A percentile compares a stretch with the other conserved stretches of the same genome.
These are phyloP conservation scores for Oedothorax gibbosus DNA, from an alignment of 1,140 invertebrate genomes.

Conservation along the genomic window DNA sequence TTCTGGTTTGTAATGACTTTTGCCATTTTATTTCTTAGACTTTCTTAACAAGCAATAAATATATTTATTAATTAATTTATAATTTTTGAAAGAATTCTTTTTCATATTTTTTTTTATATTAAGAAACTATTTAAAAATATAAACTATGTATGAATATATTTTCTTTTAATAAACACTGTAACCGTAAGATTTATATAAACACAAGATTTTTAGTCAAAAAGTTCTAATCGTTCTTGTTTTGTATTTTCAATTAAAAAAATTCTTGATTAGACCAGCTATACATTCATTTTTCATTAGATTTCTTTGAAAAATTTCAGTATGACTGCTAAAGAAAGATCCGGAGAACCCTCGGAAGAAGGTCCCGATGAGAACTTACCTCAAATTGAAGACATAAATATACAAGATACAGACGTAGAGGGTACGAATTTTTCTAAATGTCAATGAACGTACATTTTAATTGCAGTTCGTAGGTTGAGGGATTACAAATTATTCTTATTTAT, in stretches of 20 bases:
- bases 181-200: not conserved
- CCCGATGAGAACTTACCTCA: not conserved
- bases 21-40: too few species aligned
- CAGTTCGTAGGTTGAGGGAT: not conserved
- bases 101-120: too few species aligned
- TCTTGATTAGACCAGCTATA: too few species aligned
- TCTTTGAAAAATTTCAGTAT: conserved; percentile 9
- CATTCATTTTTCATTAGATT: not conserved
- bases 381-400: conserved; percentile 4
- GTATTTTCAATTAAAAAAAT: too few species aligned
- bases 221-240: too few species aligned
- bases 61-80: too few species aligned
- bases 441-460: not conserved
- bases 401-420: conserved; percentile 41
- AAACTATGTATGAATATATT: not conserved
- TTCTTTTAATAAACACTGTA: not conserved
- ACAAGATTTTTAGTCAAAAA: not conserved
- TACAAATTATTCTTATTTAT: too few species aligned
- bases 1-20: too few species aligned
- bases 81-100: too few species aligned
- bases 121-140: too few species aligned
- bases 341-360: conserved; percentile 33
- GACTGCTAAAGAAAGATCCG: conserved; percentile 13
- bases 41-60: too few species aligned
- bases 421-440: not conserved